Evolutionary conservation across 1,140 invertebrate genomes (phyloP).

Genomic region (Drosophila aff.): DNA sequence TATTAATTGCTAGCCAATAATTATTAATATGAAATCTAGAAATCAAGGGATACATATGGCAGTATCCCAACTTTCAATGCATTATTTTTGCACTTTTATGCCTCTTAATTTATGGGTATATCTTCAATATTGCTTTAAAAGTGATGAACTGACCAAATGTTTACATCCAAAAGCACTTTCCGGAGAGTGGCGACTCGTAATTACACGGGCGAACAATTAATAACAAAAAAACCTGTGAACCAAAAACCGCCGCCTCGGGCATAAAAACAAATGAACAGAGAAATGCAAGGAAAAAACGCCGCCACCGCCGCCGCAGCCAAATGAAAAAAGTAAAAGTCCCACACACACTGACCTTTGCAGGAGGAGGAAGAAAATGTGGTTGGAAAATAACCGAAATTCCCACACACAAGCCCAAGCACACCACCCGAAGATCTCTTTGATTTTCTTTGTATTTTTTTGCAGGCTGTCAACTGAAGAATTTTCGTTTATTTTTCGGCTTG

Average conservation of each 20-base stretch:
- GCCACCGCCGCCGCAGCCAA: conserved; percentile 19
- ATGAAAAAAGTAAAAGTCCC: conserved; percentile 60
- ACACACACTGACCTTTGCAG: conserved; percentile 53
- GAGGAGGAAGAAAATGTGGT: conserved; percentile 41
- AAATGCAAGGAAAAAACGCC: conserved; percentile 21
- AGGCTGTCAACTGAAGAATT: conserved; percentile 58
- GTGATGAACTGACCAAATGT: conserved; percentile 20
- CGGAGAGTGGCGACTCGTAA: conserved; percentile 29
- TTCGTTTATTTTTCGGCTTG: conserved; percentile 45
- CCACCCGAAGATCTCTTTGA: conserved; percentile 47
- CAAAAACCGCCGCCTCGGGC: conserved; percentile 21
- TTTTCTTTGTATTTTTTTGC: conserved; percentile 42
- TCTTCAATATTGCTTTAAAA: conserved; percentile 10
- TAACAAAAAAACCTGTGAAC: conserved; percentile 30
- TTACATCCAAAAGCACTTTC: conserved; percentile 36
- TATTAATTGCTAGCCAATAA: background rate
- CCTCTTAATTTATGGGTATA: conserved; percentile 4
- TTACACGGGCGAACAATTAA: conserved; percentile 45
- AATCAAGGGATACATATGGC: no score
- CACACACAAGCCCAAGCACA: conserved; percentile 40
- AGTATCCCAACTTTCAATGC: background rate
- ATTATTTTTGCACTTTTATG: background rate
- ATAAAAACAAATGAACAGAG: conserved; percentile 11
- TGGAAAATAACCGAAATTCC: conserved; percentile 54
- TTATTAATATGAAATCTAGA: background rate